These are phyloP conservation scores for Trichonephila inaurata DNA, from an alignment of 1,140 invertebrate genomes.

Conservation along the genomic window DNA sequence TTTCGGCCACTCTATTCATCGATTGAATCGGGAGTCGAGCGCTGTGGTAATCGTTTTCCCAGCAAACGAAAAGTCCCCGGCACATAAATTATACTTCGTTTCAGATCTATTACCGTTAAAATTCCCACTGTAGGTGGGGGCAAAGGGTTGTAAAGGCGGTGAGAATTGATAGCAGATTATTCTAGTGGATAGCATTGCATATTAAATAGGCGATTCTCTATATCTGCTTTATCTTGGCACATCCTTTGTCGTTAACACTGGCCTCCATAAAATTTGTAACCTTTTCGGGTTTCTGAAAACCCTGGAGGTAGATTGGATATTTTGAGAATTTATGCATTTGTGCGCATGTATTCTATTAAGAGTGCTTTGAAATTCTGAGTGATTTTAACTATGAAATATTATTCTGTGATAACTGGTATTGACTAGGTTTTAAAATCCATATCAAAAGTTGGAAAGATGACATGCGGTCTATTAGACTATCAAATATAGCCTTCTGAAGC, in stretches of 20 bases:
- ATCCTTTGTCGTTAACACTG: background rate
- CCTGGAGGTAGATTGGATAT: background rate
- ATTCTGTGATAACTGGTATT: too few relatives aligned
- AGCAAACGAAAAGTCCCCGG: conserved; percentile 21
- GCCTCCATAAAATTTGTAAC: background rate
- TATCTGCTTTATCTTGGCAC: background rate
- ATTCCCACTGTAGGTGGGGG: background rate
- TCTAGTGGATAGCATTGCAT: background rate
- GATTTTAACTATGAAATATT: too few relatives aligned
- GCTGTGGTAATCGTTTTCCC: conserved; percentile 33
- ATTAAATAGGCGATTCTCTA: conserved; percentile 3
- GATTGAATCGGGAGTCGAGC: conserved; percentile 48
- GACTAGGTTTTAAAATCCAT: too few relatives aligned
- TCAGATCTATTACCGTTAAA: conserved; percentile 32
- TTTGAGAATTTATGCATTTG: background rate
- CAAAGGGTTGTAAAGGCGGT: background rate
- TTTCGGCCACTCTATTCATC: conserved; percentile 45
- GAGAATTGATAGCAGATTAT: conserved; percentile 31
- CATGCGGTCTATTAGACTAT: too few relatives aligned
- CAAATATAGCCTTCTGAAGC: too few relatives aligned
- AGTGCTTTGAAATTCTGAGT: too few relatives aligned
- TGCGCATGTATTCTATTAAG: too few relatives aligned
- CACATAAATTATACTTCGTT: background rate
- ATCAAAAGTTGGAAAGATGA: too few relatives aligned
- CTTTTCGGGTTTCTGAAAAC: background rate